phyloP scores from a whole-genome alignment of 2,113 vertebrate genomes.

The Tragelaphus imberbis region DNA sequence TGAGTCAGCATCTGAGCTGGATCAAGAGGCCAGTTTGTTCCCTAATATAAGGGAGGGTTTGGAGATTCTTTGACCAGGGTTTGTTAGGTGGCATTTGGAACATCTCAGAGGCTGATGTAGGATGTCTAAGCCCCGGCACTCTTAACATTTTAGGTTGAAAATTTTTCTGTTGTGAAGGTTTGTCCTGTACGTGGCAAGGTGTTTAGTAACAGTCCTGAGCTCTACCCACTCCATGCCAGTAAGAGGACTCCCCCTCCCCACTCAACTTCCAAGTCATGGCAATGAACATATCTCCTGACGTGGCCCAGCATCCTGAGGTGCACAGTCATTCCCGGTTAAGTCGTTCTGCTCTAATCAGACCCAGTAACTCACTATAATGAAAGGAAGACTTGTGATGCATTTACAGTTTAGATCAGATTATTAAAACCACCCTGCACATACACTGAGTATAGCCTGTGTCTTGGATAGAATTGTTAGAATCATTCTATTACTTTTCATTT shows the following conservation, averaged over 20 bases:
- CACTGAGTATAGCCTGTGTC: not conserved
- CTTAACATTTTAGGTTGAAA: not conserved
- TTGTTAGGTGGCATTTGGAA: not conserved
- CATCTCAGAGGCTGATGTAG: not conserved
- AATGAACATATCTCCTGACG: not conserved
- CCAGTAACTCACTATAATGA: not conserved
- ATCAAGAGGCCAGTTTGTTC: not conserved
- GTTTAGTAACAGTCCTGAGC: not conserved
- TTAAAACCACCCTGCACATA: not conserved
- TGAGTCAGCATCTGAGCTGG: not conserved
- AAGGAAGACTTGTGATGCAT: not conserved
- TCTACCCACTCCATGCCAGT: not conserved
- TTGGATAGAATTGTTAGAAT: constrained; percentile 66
- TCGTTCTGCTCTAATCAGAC: not conserved
- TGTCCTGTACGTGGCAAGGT: not conserved
- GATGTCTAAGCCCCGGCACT: not conserved
- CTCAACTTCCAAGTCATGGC: not conserved
- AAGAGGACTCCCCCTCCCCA: no score
- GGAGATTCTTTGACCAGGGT: not conserved
- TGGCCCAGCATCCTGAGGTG: not conserved
- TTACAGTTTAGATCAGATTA: not conserved
- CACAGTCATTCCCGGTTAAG: not conserved
- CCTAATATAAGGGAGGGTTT: not conserved
- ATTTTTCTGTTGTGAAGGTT: not conserved
- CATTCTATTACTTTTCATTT: constrained; percentile 58